These are phyloP conservation scores for Chouioia cunea DNA, from an alignment of 2,888 invertebrate species.

Conservation along the genomic window DNA sequence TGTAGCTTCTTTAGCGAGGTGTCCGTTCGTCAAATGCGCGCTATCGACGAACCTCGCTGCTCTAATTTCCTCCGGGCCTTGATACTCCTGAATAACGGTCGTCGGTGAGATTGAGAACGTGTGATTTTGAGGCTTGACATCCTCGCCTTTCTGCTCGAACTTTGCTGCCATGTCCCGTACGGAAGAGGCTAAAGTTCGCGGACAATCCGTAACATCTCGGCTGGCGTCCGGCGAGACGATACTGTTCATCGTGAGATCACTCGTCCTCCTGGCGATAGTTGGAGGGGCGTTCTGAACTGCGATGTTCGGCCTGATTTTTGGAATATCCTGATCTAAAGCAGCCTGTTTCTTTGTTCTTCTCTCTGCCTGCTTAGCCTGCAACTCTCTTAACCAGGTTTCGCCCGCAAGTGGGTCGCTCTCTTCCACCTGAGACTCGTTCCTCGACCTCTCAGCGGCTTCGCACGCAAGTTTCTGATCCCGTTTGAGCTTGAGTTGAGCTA, in stretches of 20 bases:
- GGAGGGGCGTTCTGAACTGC: constrained; percentile 46
- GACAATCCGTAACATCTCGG: constrained; percentile 61
- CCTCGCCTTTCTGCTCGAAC: constrained; percentile 76
- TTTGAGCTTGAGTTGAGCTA: constrained; percentile 64
- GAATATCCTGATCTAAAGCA: constrained; percentile 61
- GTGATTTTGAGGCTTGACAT: constrained; percentile 54
- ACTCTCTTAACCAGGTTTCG: constrained; percentile 81
- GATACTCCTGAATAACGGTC: constrained; percentile 50
- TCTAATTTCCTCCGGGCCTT: constrained; percentile 50
- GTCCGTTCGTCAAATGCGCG: constrained; percentile 38
- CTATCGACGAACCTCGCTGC: constrained; percentile 49
- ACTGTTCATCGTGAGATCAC: constrained; percentile 62
- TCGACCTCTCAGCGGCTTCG: constrained; percentile 52
- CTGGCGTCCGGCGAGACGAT: constrained; percentile 54
- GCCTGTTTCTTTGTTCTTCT: constrained; percentile 71
- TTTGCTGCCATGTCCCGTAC: constrained; percentile 86
- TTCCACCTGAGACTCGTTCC: constrained; percentile 48
- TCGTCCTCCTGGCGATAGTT: constrained; percentile 61
- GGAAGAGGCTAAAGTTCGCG: constrained; percentile 61
- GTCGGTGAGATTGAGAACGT: constrained; percentile 44
- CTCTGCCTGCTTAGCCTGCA: constrained; percentile 84
- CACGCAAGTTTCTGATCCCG: constrained; percentile 68
- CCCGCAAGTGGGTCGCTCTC: constrained; percentile 63
- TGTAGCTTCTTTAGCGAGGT: constrained; percentile 40
- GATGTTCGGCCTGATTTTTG: constrained; percentile 51